Evolutionary conservation across 2,113 vertebrate genomes (phyloP), one percentile per base, ranked within the genome.

Genomic region (Actinemys pallida): DNA sequence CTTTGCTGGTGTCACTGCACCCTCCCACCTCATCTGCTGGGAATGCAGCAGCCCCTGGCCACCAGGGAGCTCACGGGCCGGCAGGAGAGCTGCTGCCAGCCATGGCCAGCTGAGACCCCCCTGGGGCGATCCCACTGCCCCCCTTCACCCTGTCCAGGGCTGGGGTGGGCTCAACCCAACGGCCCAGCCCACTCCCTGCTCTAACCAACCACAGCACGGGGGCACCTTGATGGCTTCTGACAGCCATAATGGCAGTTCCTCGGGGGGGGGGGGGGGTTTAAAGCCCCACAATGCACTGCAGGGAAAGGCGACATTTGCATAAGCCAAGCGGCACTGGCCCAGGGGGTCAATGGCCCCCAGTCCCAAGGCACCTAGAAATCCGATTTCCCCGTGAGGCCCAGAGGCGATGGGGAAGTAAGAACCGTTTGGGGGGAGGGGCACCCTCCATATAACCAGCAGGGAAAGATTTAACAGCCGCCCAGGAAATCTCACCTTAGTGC

Each of bases 351-450:
- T 52, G 19, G 57, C 29, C 47, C n/a, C 82, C 25, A 42, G 27
- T 25, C 22, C 69, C 83, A 75, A 88, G 80, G 84, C 65, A 39
- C 65, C 24, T 54, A 53, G 47, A 72, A 72, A 72, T 17, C n/a
- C 2, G 1, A 31, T 19, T 72, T 39, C 1, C 17, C 0, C 0
- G 20, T 76, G 52, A 53, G 2, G 88, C 76, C 78, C 0, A 0
- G 94, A 78, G 89, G 87, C 45, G 72, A 90, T 80, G 91, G 94
- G 95, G 97, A 96, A 96, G 95, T 96, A 95, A 97, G 97, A 97
- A 96, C 96, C 49, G 6, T 59, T 59, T 29, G 25, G 5, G 2
- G 57, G 53, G 25, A 1, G 5, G n/a, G 11, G n/a, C 65, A 22
- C 65, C n/a, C 9, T 1, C 65, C 78, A 10, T 22, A 39, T n/a